Base-by-base conservation (phyloP, 35 echinoderm and acorn worm genomes). In the Amphiura filiformis region DNA sequence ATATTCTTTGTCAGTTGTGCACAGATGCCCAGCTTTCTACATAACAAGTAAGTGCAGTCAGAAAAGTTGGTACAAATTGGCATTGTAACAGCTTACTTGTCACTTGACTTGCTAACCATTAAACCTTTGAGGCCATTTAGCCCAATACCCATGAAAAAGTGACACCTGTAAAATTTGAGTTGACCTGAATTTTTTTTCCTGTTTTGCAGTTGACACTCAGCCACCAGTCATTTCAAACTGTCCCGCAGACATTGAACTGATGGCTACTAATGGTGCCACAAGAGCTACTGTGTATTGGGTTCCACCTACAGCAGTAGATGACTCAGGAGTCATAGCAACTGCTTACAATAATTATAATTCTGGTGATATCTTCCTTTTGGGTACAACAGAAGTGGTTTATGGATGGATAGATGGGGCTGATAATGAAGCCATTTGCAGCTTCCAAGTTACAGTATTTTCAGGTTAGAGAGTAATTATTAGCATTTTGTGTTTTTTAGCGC, bases 331-430 rank as follows among this genome's bases (percentile, higher is more conserved):
- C 26, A 40, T 33, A 13, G 90, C 86, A 18, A 56, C 11, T 35
- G 15, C 14, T 0, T 34, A 20, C 1, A 36, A 56, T 33, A 85
- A 85, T 61, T 61, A 61, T 56, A 65, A 56, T 30, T 49, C 78
- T 41, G 90, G 90, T 0, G 17, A 86, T 13, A 65, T 57, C 26
- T 95, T 91, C 85, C 79, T 88, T 0, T 18, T 85, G 15, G 93
- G 89, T 35, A 84, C 75, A 15, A 95, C 84, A 32, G 17, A 31
- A 1, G 85, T 95, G 0, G 88, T 79, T 38, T 95, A 95, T 84
- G 77, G 83, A 3, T 95, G 91, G 56, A 38, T 75, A 31, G 93
- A 95, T 88, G 57, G 77, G 7, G 80, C 93, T 18, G 80, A 70
- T 3, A 95, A 95, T 39, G 47, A 39, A 14, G 92, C 56, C 1